These are phyloP conservation scores for Egretta garzetta DNA, from an alignment of 2,113 vertebrate species.

Conservation along the genomic window DNA sequence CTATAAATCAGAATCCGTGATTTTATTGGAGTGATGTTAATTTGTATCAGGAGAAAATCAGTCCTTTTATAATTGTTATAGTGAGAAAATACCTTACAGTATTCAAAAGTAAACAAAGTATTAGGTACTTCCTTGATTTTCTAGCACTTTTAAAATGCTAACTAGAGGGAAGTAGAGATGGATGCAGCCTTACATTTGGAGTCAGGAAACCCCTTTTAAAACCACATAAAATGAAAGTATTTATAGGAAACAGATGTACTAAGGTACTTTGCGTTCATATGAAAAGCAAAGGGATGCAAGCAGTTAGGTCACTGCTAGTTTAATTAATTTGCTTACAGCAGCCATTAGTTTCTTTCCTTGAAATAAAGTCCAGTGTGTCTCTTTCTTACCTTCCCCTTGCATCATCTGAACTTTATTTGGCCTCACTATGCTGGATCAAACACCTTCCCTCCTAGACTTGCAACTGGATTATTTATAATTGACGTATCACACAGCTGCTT, in stretches of 20 bases:
- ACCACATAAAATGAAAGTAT: not conserved
- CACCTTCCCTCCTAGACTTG: not conserved
- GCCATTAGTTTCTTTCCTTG: not conserved
- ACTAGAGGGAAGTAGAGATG: not conserved
- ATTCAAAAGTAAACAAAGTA: slow-evolving; percentile 4
- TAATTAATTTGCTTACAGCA: not conserved
- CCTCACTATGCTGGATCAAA: not conserved
- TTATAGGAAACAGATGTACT: slow-evolving; percentile 17
- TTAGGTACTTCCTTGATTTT: not conserved
- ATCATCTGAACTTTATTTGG: not conserved
- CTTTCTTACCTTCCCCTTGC: not conserved
- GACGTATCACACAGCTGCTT: not conserved
- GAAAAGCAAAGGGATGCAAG: slow-evolving; percentile 1
- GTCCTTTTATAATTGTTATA: not conserved
- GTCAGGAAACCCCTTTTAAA: not conserved
- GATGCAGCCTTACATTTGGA: not conserved
- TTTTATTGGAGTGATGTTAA: not conserved
- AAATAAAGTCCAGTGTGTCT: not conserved
- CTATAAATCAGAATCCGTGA: not conserved
- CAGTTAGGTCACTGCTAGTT: not conserved
- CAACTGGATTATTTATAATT: not conserved
- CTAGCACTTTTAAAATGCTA: not conserved
- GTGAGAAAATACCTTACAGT: not conserved
- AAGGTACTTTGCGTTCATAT: not conserved
- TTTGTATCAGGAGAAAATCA: not conserved